Evolutionary conservation across 2,888 invertebrate genomes (phyloP).

Genomic region (Nemapogon koenigi): DNA sequence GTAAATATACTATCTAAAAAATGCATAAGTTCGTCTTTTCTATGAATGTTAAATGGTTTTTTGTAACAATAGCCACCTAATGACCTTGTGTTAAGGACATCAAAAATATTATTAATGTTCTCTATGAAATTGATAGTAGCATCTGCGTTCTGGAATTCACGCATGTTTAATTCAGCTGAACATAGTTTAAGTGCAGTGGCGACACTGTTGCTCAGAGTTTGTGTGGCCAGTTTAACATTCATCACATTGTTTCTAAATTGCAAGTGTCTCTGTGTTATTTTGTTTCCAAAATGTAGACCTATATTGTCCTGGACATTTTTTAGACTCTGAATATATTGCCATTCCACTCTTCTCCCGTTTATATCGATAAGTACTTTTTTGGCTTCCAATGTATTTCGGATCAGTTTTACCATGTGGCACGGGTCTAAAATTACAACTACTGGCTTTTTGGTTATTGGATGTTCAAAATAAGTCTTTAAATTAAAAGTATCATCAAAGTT

Average conservation of each 20-base stretch:
- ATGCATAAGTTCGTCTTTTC: constrained; percentile 7
- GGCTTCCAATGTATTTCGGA: constrained; percentile 16
- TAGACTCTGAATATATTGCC: constrained; percentile 3
- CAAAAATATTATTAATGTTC: constrained; percentile 15
- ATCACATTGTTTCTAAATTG: constrained; percentile 16
- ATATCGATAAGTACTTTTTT: constrained; percentile 11
- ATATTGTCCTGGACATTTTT: constrained; percentile 11
- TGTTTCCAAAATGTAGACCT: constrained; percentile 13
- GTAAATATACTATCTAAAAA: constrained; percentile 6
- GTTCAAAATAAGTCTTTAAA: constrained; percentile 13
- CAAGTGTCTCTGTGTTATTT: constrained; percentile 13
- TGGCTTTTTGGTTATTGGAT: constrained; percentile 11
- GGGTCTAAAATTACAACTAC: constrained; percentile 18
- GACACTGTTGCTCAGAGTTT: constrained; percentile 13
- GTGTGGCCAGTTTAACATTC: constrained; percentile 17
- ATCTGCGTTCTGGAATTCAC: constrained; percentile 6
- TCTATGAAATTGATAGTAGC: constrained; percentile 14
- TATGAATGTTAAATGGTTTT: not conserved
- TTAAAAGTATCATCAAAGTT: not conserved
- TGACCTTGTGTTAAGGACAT: constrained; percentile 15
- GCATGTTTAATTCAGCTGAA: constrained; percentile 3
- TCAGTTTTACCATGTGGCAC: constrained; percentile 17
- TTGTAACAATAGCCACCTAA: constrained; percentile 4
- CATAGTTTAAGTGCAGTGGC: constrained; percentile 14
- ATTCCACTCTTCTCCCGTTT: constrained; percentile 9